Evolutionary conservation across 2,888 invertebrate species (phyloP).

Genomic region (Nomada goodeniana): DNA sequence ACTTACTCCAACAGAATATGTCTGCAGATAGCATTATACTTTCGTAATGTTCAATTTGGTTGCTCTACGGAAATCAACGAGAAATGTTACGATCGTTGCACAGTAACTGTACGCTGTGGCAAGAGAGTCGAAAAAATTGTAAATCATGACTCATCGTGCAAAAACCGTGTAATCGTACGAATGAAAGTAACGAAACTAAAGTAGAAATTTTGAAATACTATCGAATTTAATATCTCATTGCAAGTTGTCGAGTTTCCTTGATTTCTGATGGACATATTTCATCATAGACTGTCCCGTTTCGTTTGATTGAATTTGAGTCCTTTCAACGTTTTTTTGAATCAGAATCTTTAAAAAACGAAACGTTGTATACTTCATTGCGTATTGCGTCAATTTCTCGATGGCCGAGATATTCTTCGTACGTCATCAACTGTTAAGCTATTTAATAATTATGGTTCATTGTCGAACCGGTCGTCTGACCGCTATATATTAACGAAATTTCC

Average conservation of each 20-base stretch:
- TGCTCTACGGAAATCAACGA: background rate
- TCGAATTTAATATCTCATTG: background rate
- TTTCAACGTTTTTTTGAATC: background rate
- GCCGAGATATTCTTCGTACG: background rate
- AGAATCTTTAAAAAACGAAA: background rate
- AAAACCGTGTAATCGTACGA: background rate
- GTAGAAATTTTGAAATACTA: background rate
- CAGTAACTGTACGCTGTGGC: background rate
- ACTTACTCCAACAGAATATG: too few relatives aligned
- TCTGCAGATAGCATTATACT: background rate
- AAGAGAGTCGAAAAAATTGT: slow-evolving; percentile 12
- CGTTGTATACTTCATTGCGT: background rate
- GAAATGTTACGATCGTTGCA: background rate
- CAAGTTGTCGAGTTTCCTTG: background rate
- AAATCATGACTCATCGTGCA: background rate
- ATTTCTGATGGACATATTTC: background rate
- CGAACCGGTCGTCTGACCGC: too few relatives aligned
- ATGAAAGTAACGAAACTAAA: background rate
- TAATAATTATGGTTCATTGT: too few relatives aligned
- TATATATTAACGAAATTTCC: too few relatives aligned
- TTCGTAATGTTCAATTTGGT: background rate
- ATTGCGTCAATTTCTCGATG: background rate
- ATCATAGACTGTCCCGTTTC: background rate
- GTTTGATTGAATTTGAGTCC: background rate
- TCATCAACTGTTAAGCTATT: slow-evolving; percentile 7